Percentiles rank a stretch among this genome's conserved stretches.
These are phyloP conservation scores for Pteronura brasiliensis DNA, from an alignment of 2,113 vertebrate genomes.

Conservation along the genomic window DNA sequence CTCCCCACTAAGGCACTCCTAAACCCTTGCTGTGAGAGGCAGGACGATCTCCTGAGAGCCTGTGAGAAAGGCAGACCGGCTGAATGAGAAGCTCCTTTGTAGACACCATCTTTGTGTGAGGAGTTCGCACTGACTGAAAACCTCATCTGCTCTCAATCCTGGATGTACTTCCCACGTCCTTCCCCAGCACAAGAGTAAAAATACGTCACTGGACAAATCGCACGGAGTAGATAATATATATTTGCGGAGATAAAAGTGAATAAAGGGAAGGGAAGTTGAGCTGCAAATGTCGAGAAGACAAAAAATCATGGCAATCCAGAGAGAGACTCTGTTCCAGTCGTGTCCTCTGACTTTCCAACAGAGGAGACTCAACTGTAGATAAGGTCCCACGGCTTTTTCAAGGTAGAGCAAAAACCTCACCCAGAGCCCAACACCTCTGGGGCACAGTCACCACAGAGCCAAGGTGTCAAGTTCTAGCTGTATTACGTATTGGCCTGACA, in stretches of 20 bases:
- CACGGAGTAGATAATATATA: neutral
- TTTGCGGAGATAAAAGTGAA: neutral
- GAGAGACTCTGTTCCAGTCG: neutral
- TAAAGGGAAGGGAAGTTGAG: neutral
- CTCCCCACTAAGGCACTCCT: neutral
- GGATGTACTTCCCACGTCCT: neutral
- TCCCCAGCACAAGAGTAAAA: neutral
- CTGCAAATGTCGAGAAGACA: neutral
- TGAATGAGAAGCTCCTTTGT: neutral
- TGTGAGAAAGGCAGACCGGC: neutral
- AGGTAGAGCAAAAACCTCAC: neutral
- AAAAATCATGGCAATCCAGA: neutral
- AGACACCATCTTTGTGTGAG: neutral
- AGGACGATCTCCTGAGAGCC: neutral
- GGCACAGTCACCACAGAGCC: neutral
- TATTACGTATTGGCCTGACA: neutral
- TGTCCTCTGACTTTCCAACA: neutral
- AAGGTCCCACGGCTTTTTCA: neutral
- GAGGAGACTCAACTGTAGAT: neutral
- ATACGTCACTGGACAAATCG: neutral
- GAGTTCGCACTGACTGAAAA: rapidly evolving
- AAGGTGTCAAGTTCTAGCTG: neutral
- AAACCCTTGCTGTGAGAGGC: no score
- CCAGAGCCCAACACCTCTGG: neutral
- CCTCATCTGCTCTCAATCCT: neutral